Base-by-base conservation (phyloP, 2,797 vertebrate species). In the Jordanella pulchra region DNA sequence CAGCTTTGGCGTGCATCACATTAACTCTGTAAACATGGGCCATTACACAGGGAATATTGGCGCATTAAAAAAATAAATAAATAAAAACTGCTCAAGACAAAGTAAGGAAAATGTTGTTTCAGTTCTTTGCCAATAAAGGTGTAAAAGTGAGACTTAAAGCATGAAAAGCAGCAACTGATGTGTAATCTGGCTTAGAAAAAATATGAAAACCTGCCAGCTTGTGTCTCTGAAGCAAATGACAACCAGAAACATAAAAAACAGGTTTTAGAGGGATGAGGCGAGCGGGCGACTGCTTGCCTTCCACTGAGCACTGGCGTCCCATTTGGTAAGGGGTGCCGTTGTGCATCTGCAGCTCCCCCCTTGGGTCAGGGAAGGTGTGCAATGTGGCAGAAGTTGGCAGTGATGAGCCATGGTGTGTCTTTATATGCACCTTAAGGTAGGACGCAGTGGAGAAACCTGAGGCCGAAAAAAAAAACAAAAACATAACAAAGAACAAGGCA, bases 391-490 rank as follows among this genome's bases (percentile, higher is more conserved):
- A 89, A 84, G 90, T 92, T 84, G 93, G 91, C 81, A 94, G 90
- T 82, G 92, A 94, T 94, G 97, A 95, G 96, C 97, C 96, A 92
- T 99, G 98, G 95, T 99, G 97, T 93, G 96, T 98, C 98, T 99
- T 99, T 96, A 98, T 96, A 94, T 99, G 98, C 96, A 99, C 97
- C 96, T 99, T 99, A 97, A 99, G 98, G 96, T 99, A 99, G 96
- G 98, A 99, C 89, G 98, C 97, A 94, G 97, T 99, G 94, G 97
- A 99, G 96, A 99, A 99, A 98, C 98, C 98, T 99, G 94, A 88
- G 92, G 92, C 94, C 94, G 92, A 87, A 93, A 90, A 91, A 12
- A 51, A 18, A 21, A 58, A 58, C 3, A 60, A 27, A 55, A 55
- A 53, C 23, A 53, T 2, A 91, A 93, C 86, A 93, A 85, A 93